These are phyloP conservation scores for Chaetodon trifasciatus DNA, from an alignment of 2,797 vertebrate genomes.

Conservation along the genomic window DNA sequence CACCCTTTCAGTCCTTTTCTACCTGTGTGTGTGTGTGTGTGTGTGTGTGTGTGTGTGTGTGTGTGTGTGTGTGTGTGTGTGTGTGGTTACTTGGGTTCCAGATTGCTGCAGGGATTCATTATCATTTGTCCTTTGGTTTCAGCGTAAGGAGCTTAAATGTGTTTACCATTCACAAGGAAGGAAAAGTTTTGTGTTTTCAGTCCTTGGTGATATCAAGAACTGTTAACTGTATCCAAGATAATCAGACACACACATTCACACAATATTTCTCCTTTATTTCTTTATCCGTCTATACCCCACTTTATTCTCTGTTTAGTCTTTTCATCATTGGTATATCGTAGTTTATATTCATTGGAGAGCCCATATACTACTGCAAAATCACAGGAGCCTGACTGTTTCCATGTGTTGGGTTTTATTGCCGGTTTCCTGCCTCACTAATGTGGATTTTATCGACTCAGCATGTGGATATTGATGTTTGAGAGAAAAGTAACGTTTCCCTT, in stretches of 20 bases:
- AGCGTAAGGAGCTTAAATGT: slow-evolving; percentile 26
- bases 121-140: slow-evolving; percentile 46
- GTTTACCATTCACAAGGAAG: slow-evolving; percentile 16
- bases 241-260: slow-evolving; percentile 52
- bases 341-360: slow-evolving; percentile 80
- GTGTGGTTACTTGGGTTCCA: slow-evolving; percentile 15
- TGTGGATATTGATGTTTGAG: slow-evolving; percentile 79
- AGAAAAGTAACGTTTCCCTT: slow-evolving; percentile 64
- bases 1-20: slow-evolving; percentile 61
- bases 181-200: slow-evolving; percentile 29
- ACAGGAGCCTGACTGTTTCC: slow-evolving; percentile 81
- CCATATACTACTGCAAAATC: slow-evolving; percentile 76
- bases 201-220: slow-evolving; percentile 41
- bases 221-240: slow-evolving; percentile 34
- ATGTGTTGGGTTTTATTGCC: slow-evolving; percentile 82
- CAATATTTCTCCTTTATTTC: slow-evolving; percentile 56
- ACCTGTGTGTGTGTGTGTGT: slow-evolving; percentile 35
- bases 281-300: slow-evolving; percentile 46
- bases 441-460: slow-evolving; percentile 85
- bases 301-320: slow-evolving; percentile 70
- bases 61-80: slow-evolving; percentile 12
- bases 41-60: slow-evolving; percentile 21
- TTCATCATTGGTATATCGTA: slow-evolving; percentile 74
- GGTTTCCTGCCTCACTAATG: slow-evolving; percentile 82
- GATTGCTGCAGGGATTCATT: slow-evolving; percentile 36